These are phyloP conservation scores for Lophius americanus DNA, from an alignment of 2,797 vertebrate genomes.

Conservation along the genomic window DNA sequence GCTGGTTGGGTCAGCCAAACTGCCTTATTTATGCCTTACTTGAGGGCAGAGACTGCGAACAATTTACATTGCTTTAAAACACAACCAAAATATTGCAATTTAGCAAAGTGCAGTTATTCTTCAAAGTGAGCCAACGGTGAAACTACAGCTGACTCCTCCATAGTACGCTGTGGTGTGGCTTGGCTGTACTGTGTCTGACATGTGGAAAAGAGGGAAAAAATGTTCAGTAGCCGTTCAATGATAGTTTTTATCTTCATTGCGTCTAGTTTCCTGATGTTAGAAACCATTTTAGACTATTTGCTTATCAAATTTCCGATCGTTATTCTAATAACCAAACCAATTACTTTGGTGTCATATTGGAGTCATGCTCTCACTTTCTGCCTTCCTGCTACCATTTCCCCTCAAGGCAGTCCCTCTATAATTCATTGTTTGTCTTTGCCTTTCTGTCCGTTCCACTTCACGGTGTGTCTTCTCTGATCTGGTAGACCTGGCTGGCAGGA, in stretches of 20 bases:
- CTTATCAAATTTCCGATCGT: conserved; percentile 22
- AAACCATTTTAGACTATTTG: conserved; percentile 41
- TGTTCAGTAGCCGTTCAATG: conserved; percentile 6
- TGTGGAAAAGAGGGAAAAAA: background rate
- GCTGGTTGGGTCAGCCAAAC: no score
- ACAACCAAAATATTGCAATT: conserved; percentile 21
- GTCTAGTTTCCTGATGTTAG: conserved; percentile 25
- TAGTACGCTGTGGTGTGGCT: conserved; percentile 13
- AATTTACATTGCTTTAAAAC: conserved; percentile 11
- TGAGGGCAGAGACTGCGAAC: background rate
- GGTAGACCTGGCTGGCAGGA: background rate
- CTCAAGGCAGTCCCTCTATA: conserved; percentile 38
- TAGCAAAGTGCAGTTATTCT: conserved; percentile 27
- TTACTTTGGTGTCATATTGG: conserved; percentile 33
- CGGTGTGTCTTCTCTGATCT: conserved; percentile 33
- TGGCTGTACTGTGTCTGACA: conserved; percentile 12
- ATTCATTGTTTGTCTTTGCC: conserved; percentile 35
- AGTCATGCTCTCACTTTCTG: conserved; percentile 21
- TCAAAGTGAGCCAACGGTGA: conserved; percentile 22
- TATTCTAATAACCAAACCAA: conserved; percentile 26
- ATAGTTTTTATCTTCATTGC: conserved; percentile 9
- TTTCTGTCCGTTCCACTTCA: conserved; percentile 30
- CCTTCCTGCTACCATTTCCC: conserved; percentile 27
- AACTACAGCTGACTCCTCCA: conserved; percentile 31
- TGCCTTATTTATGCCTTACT: background rate